Evolutionary conservation across 2,113 vertebrate genomes (phyloP).

Genomic region (Petroica traversi): DNA sequence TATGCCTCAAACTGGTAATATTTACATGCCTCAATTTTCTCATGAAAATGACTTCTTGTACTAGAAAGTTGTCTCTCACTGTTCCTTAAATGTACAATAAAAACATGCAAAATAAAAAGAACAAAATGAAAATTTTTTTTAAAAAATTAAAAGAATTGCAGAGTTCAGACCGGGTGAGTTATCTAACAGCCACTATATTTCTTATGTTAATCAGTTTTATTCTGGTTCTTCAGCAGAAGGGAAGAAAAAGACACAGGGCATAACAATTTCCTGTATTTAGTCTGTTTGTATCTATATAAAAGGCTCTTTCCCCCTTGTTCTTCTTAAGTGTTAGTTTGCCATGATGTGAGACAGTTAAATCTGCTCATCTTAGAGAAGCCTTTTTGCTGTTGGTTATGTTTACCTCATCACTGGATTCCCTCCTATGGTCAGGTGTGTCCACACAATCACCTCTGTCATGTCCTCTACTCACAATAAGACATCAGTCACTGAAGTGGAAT

Average conservation of each 20-base stretch:
- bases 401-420: background rate
- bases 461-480: background rate
- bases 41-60: background rate
- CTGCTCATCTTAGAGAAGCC: background rate
- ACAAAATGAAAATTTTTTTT: background rate
- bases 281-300: background rate
- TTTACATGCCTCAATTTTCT: background rate
- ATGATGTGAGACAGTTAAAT: background rate
- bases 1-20: background rate
- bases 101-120: background rate
- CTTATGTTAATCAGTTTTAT: background rate
- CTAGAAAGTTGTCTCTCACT: background rate
- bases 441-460: background rate
- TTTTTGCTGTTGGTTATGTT: background rate
- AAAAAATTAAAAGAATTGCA: background rate
- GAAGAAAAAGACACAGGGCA: background rate
- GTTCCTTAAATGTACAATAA: background rate
- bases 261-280: background rate
- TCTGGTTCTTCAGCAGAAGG: background rate
- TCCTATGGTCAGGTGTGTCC: background rate
- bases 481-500: background rate
- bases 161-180: background rate
- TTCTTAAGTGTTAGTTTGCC: background rate
- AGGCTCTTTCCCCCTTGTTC: background rate
- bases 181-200: background rate